A percentile compares a stretch with the other conserved stretches of the same genome.
These are phyloP conservation scores for Pseudorasbora parva DNA, from an alignment of 2,113 vertebrate species.

Conservation along the genomic window DNA sequence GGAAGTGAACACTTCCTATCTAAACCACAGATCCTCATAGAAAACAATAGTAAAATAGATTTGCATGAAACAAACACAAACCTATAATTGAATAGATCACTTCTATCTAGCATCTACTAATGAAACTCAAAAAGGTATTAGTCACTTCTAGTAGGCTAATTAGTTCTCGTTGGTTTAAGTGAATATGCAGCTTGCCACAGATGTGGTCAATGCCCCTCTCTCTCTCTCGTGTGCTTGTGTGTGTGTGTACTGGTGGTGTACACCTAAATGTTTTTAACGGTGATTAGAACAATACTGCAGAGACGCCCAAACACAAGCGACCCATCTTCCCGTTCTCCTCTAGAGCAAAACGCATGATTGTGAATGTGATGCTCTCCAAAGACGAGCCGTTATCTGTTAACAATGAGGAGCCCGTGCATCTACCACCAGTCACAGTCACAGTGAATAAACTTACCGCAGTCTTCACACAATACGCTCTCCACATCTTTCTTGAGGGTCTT, in stretches of 20 bases:
- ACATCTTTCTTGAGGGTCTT: conserved; percentile 94
- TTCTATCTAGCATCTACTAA: not conserved
- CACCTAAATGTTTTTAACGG: conserved; percentile 53
- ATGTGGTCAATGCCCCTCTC: not conserved
- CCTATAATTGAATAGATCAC: not conserved
- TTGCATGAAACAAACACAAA: not conserved
- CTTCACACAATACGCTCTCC: conserved; percentile 89
- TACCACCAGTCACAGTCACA: conserved; percentile 45
- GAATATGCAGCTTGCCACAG: conserved; percentile 4
- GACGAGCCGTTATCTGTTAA: conserved; percentile 8
- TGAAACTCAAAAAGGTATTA: not conserved
- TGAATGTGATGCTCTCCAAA: not conserved
- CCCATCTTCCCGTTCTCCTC: conserved; percentile 40
- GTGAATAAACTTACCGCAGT: conserved; percentile 91
- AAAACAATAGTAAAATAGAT: not conserved
- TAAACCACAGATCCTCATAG: not conserved
- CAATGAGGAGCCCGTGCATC: conserved; percentile 61
- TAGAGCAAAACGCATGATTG: conserved; percentile 28
- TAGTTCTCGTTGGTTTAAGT: not conserved
- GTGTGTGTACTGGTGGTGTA: conserved; percentile 37
- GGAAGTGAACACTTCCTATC: not conserved
- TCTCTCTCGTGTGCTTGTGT: not conserved
- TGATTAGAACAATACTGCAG: conserved; percentile 55
- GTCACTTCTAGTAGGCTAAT: not conserved
- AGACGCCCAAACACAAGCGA: conserved; percentile 56